Base-by-base conservation (phyloP, 2,888 invertebrate genomes). In the Campoplex capitator region DNA sequence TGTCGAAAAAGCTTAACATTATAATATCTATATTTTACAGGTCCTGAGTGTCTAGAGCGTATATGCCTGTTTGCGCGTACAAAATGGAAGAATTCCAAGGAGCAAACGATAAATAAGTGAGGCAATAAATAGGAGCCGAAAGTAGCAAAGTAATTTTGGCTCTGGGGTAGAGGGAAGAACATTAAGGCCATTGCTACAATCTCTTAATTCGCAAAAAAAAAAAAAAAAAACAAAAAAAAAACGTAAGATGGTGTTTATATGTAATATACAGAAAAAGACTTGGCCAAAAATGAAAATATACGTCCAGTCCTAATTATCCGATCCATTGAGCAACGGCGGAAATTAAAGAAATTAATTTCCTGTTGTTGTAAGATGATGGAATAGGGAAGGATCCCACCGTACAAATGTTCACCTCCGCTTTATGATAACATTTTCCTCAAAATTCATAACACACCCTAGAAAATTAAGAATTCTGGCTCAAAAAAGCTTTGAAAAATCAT, bases 171-270 rank as follows among this genome's bases (percentile, higher is more conserved):
- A 58, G 70, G 58, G 75, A 67, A 82, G 67, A 83, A 67, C 76
- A 92, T 93, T 93, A 93, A 92, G 92, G 92, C 92, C 91, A 93
- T 93, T 93, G 93, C 92, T 91, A 92, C 92, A 92, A 94, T 94
- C 93, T 93, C 93, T 93, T 93, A 93, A 93, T 94, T 93, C 92
- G 92, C 91, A 91, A 92, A 91, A 91, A 92, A 92, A 90, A 89
- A 23, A 23, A 92, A 92, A 90, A 89, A 92, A 92, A 90, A 89
- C 0, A 23, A 92, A 92, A 90, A 89, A 89, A 90, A 32, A 6
- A 1, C 58, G 38, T 65, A 75, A 51, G 56, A 58, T 28, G 62
- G 11, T 62, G 54, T 8, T 6, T 54, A 89, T 85, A 70, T 73
- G 88, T 84, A 81, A 87, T 77, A 86, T 56, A 74, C 28, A 58